Evolutionary conservation across 2,797 vertebrate species (phyloP), one percentile per base, ranked within the genome.

Genomic region (Buceros bicornis): DNA sequence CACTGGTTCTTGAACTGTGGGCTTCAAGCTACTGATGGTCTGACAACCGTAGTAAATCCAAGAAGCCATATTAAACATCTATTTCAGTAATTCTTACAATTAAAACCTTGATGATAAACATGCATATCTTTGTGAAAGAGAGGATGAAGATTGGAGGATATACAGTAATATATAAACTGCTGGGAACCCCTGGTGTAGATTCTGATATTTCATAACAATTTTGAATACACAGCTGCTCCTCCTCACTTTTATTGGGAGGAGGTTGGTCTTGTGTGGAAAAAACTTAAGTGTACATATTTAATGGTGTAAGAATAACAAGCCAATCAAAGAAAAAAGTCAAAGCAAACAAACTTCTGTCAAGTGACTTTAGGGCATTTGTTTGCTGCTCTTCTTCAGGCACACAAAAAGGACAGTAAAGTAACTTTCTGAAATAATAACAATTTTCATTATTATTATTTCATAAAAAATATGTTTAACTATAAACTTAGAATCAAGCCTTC

Each of bases 221-320:
- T 45, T 43, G 24, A 87, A 47, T 31, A 21, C 2, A 7, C 5
- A 48, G 10, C 6, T 67, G 8, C 4, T 11, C 6, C 17, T 37
- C 7, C 4, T 47, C 7, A 47, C 16, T 28, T 16, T 35, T 42
- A 20, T 35, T 33, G 20, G 2, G 19, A 7, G 10, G 1, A 1
- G 2, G 12, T 31, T 56, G 7, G 5, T 50, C 82, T 74, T 87
- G 13, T 60, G 17, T 60, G 28, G 21, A 18, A 60, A 73, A 82
- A 76, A 5, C 8, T 48, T 3, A 21, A 28, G 12, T 31, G 22
- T 54, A 47, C 2, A 0, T 70, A 24, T 43, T 16, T 56, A 25
- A 20, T 33, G n/a, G 16, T 42, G 4, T 42, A 19, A 71, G 45
- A 71, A 22, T 72, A 51, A 45, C 12, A 62, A 29, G 10, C n/a